A percentile compares a stretch with the other conserved stretches of the same genome.
These are phyloP conservation scores for Colinus virginianus DNA, from an alignment of 2,113 vertebrate genomes.

Conservation along the genomic window DNA sequence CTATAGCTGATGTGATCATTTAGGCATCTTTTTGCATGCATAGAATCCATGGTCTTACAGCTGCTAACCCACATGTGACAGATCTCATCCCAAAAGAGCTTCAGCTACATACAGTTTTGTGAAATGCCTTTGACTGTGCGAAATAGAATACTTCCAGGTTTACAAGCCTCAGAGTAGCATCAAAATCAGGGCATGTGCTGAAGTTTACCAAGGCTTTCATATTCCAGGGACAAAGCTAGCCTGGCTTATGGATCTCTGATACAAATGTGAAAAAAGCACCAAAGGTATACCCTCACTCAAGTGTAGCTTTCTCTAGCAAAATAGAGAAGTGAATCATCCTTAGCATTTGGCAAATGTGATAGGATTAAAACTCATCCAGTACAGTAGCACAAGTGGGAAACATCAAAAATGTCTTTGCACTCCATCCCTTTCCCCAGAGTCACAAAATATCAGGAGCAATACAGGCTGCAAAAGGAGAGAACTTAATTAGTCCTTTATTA, in stretches of 20 bases:
- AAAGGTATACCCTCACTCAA: not conserved
- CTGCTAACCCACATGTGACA: not conserved
- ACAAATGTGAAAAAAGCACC: not conserved
- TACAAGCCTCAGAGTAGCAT: not conserved
- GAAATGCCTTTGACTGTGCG: not conserved
- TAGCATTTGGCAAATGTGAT: not conserved
- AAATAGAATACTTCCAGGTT: not conserved
- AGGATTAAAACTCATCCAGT: not conserved
- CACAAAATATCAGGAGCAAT: not conserved
- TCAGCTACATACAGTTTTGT: not conserved
- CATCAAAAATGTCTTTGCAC: not conserved
- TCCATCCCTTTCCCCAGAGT: not conserved
- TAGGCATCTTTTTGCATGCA: not conserved
- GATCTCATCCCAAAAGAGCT: accelerated
- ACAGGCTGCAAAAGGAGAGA: not conserved
- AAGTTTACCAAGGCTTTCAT: not conserved
- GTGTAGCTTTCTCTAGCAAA: not conserved
- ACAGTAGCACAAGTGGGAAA: not conserved
- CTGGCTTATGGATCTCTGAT: not conserved
- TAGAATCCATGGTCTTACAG: not conserved
- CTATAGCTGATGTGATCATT: not conserved
- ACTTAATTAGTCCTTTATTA: not conserved
- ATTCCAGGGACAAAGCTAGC: not conserved
- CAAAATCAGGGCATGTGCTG: not conserved
- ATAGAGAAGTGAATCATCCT: not conserved